Evolutionary conservation across 2,113 vertebrate species (phyloP).

Genomic region (Cacatua alba): DNA sequence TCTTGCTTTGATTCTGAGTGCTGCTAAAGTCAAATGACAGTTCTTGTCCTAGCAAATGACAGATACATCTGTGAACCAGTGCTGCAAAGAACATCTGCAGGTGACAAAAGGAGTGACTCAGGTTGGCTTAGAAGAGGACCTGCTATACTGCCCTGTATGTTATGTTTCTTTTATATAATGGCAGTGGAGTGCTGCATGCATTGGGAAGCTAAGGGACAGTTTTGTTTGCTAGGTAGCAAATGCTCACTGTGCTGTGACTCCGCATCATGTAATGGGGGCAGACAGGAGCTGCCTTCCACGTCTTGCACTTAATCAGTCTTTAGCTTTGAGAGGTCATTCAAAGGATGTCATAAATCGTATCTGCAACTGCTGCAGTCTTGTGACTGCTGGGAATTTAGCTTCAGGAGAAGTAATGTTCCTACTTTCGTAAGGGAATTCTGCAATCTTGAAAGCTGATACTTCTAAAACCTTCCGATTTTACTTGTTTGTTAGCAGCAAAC

Average conservation of each 20-base stretch:
- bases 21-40: neutral
- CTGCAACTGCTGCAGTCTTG: constrained; percentile 67
- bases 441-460: neutral
- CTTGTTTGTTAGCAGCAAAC: neutral
- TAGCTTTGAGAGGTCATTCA: constrained; percentile 40
- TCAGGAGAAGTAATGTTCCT: neutral
- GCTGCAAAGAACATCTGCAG: neutral
- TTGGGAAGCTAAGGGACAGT: neutral
- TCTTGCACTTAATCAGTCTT: constrained; percentile 35
- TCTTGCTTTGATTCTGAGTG: neutral
- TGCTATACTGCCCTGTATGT: rapidly evolving
- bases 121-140: neutral
- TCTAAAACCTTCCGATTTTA: neutral
- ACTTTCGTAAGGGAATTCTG: neutral
- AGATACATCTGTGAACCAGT: neutral
- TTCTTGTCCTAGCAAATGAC: neutral
- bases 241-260: neutral
- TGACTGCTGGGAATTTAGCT: constrained; percentile 58
- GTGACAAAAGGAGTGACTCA: rapidly evolving
- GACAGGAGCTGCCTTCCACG: constrained; percentile 13
- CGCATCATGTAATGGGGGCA: neutral
- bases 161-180: neutral
- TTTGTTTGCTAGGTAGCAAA: neutral
- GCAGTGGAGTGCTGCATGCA: neutral
- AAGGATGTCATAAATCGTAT: constrained; percentile 64